Base-by-base conservation (phyloP, 2,888 invertebrate species). In the Corythucha ciliata region DNA sequence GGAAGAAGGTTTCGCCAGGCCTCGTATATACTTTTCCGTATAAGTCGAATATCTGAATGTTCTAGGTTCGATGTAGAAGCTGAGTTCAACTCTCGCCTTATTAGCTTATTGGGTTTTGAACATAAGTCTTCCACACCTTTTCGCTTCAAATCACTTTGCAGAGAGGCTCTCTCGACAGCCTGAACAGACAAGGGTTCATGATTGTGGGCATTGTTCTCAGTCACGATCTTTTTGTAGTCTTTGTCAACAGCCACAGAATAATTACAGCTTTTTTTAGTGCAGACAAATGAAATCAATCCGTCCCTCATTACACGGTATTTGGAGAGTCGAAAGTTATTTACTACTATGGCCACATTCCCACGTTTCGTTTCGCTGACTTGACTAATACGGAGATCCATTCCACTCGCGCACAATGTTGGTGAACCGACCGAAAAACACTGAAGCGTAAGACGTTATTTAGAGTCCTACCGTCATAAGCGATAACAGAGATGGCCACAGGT, bases 241-340 rank as follows among this genome's bases (percentile, higher is more conserved):
- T 40, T 21, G 21, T 18, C 40, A 3, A 25, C 14, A 4, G 26
- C 25, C 8, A 24, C 24, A 25, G 2, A 41, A 10, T 24, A 41
- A 12, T 14, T 41, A 14, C 41, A 41, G 26, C 3, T 41, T 41
- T 41, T 41, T 25, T 41, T 41, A 24, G 41, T 41, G 24, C 40
- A 40, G 12, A 12, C 24, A 10, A 4, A 40, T 10, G 40, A 40
- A 4, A 40, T 14, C 40, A 40, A 8, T 4, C 40, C 40, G 21
- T 40, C 40, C 4, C 5, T 40, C 40, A 40, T 40, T 29, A 29
- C n/a, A 12, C 29, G 29, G n/a, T 29, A 36, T 41, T n/a, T 41
- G 2, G 41, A 22, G 18, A 41, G 41, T 10, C 26, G 25, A 41
- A 36, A 36, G 10, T 3, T 8, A 21, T 36, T 36, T 21, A 36